Percentiles rank a stretch among this genome's conserved stretches.
phyloP scores from a whole-genome alignment of 2,113 vertebrate genomes.

The Sitta europaea region DNA sequence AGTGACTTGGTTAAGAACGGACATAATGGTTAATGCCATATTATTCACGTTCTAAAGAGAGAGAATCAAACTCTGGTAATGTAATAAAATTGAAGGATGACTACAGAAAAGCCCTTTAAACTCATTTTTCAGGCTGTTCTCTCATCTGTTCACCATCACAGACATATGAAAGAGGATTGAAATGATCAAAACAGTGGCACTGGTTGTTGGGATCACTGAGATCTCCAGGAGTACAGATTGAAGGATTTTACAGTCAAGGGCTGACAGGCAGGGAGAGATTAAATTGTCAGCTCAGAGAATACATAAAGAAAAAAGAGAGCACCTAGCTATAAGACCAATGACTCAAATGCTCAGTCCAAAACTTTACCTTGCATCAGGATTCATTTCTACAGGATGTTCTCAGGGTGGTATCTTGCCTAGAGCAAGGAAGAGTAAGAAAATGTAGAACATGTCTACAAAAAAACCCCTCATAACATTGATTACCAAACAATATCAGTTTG shows the following conservation, averaged over 20 bases:
- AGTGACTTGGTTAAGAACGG: neutral
- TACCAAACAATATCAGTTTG: neutral
- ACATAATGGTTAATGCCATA: neutral
- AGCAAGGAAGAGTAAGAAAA: neutral
- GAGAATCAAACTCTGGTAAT: neutral
- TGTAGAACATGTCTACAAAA: neutral
- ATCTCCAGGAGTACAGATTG: neutral
- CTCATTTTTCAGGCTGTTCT: neutral
- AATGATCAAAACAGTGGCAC: neutral
- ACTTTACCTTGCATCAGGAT: neutral
- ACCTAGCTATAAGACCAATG: neutral
- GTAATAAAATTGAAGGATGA: neutral
- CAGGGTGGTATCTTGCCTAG: neutral
- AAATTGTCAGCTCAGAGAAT: neutral
- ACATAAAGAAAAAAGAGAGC: neutral
- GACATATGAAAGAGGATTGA: neutral
- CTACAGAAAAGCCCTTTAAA: neutral
- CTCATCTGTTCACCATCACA: neutral
- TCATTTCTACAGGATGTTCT: neutral
- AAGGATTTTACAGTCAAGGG: neutral
- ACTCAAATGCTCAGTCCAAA: neutral
- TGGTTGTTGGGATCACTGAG: neutral
- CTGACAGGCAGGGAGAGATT: neutral
- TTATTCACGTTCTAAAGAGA: neutral
- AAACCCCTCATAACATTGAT: fast-evolving